Percentiles rank a stretch among this genome's conserved stretches.
These are phyloP conservation scores for Tuta absoluta DNA, from an alignment of 2,888 invertebrate species.

Conservation along the genomic window DNA sequence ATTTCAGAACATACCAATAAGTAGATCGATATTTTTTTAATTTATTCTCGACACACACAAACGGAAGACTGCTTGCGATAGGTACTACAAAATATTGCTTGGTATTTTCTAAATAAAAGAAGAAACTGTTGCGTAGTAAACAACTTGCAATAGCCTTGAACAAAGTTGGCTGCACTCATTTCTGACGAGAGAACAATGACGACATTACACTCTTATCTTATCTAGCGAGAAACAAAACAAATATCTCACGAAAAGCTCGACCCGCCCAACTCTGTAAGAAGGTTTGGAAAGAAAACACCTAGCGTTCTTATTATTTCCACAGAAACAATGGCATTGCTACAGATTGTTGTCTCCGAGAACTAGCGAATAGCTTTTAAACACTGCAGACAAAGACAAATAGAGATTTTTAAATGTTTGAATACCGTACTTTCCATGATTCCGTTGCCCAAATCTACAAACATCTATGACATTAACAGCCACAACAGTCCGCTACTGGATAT, in stretches of 20 bases:
- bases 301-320: conserved; percentile 40
- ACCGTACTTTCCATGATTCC: not conserved
- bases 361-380: conserved; percentile 21
- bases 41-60: no score
- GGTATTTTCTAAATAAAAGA: no score
- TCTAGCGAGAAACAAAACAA: conserved; percentile 30
- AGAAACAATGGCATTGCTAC: conserved; percentile 21
- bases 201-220: conserved; percentile 39
- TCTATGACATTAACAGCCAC: no score
- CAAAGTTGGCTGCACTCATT: conserved; percentile 32
- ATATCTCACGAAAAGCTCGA: conserved; percentile 26
- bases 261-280: conserved; percentile 37
- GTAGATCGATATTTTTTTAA: no score
- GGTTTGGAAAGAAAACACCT: conserved; percentile 43
- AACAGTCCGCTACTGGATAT: no score
- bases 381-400: conserved; percentile 1
- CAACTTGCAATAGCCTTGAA: conserved; percentile 3
- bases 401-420: not conserved
- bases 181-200: conserved; percentile 48
- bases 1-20: no score
- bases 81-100: no score
- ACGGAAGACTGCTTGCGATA: no score
- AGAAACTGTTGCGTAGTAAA: conserved; percentile 23
- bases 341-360: conserved; percentile 23
- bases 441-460: not conserved